A percentile compares a stretch with the other conserved stretches of the same genome.
phyloP scores from a whole-genome alignment of 1,140 invertebrate genomes.

The Heliconius hewitsoni region DNA sequence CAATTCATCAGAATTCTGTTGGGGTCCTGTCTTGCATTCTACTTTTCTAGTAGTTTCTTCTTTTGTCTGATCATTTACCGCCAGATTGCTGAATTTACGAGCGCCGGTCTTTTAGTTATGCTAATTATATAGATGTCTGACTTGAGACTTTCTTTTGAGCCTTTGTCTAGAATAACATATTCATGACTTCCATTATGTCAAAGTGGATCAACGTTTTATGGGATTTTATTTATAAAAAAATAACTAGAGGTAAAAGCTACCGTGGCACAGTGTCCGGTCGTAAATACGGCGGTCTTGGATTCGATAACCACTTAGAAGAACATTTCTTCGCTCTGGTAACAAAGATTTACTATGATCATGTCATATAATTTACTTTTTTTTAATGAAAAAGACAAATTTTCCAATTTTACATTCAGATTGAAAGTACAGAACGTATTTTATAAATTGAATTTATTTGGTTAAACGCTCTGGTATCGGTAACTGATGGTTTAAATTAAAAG shows the following conservation, averaged over 20 bases:
- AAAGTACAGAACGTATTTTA: no score
- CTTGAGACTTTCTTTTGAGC: not conserved
- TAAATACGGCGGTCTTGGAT: no score
- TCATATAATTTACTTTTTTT: no score
- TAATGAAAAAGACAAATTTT: no score
- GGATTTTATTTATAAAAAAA: not conserved
- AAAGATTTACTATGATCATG: no score
- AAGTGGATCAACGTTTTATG: not conserved
- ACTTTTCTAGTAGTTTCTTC: conserved; percentile 48
- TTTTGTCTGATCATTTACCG: conserved; percentile 52
- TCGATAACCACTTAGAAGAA: no score
- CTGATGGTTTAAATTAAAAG: no score
- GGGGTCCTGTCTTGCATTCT: conserved; percentile 40
- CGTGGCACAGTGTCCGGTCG: no score
- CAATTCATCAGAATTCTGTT: conserved; percentile 58
- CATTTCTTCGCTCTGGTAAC: no score
- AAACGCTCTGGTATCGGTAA: no score
- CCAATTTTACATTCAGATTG: no score
- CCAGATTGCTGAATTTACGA: conserved; percentile 34
- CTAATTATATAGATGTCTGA: conserved; percentile 20
- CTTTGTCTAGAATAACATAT: conserved; percentile 7
- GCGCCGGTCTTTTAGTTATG: conserved; percentile 32
- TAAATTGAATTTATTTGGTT: no score
- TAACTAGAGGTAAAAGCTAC: not conserved
- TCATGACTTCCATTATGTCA: not conserved